phyloP scores from a whole-genome alignment of 2,797 vertebrate genomes.

The Mormyrus hasselquistii region DNA sequence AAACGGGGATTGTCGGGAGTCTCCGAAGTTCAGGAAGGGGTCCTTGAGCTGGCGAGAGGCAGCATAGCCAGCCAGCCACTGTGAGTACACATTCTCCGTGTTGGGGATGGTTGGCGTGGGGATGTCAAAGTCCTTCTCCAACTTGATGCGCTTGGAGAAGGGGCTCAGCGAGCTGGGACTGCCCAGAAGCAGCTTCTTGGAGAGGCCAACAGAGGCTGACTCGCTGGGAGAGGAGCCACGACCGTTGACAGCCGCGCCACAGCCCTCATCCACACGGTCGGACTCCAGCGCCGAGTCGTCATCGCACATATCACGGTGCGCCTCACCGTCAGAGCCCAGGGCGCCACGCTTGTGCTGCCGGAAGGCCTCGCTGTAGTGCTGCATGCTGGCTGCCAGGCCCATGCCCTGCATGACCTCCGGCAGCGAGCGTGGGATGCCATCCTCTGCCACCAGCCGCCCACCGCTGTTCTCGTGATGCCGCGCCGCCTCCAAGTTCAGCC shows the following conservation, averaged over 20 bases:
- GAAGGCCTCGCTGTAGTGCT: constrained; percentile 97
- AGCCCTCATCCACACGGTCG: constrained; percentile 83
- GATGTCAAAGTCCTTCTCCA: constrained; percentile 97
- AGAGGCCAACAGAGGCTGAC: constrained; percentile 87
- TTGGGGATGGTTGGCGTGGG: constrained; percentile 93
- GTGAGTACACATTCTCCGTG: constrained; percentile 97
- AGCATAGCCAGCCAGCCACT: constrained; percentile 96
- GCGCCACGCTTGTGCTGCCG: constrained; percentile 90
- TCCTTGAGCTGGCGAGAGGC: constrained; percentile 98
- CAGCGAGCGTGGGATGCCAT: constrained; percentile 72
- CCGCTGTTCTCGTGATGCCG: constrained; percentile 90
- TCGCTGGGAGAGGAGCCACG: constrained; percentile 91
- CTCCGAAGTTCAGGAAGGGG: constrained; percentile 96
- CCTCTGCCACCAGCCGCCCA: constrained; percentile 65
- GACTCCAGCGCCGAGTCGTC: constrained; percentile 86
- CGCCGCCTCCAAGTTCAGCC: constrained; percentile 82
- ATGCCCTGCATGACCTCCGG: constrained; percentile 97
- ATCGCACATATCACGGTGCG: constrained; percentile 82
- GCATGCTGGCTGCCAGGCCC: constrained; percentile 96
- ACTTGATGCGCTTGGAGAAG: constrained; percentile 97
- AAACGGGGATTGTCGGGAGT: constrained; percentile 99
- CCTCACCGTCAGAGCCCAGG: constrained; percentile 73
- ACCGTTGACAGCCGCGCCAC: constrained; percentile 76
- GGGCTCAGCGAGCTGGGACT: constrained; percentile 95
- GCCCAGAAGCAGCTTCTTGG: constrained; percentile 95